Conservation (phyloP, 2,888 invertebrate species). For the Oscheius sp. region DNA sequence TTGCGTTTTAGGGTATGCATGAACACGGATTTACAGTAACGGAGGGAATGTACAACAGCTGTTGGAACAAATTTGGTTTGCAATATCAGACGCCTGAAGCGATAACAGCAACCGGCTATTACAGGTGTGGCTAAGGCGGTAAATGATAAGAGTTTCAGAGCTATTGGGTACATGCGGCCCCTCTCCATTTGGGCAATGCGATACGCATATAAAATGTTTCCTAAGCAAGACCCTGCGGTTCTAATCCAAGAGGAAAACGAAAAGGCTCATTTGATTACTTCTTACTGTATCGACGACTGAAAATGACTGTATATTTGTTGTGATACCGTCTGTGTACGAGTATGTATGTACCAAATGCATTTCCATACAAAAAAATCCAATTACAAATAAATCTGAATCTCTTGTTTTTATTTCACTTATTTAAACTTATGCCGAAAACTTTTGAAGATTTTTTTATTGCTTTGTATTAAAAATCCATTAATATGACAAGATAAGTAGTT, state of each 20-base stretch:
- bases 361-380: not conserved
- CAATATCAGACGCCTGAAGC: constrained; percentile 83
- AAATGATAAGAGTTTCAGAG: constrained; percentile 76
- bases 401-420: too few relatives aligned
- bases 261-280: constrained; percentile 16
- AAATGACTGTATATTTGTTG: constrained; percentile 1
- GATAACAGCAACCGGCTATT: constrained; percentile 77
- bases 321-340: not conserved
- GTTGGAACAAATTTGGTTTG: constrained; percentile 78
- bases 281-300: constrained; percentile 12
- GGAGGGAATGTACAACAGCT: constrained; percentile 83
- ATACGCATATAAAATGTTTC: constrained; percentile 73
- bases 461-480: too few relatives aligned
- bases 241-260: constrained; percentile 16
- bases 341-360: constrained; percentile 1
- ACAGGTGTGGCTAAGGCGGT: constrained; percentile 6
- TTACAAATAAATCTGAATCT: not conserved
- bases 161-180: constrained; percentile 91
- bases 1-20: constrained; percentile 78
- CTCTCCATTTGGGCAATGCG: constrained; percentile 91
- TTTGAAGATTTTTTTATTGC: too few relatives aligned
- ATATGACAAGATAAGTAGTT: too few relatives aligned
- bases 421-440: too few relatives aligned
- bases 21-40: constrained; percentile 87
- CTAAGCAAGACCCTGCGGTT: constrained; percentile 13